These are phyloP conservation scores for Chiloscyllium punctatum DNA, from an alignment of 2,797 vertebrate genomes.

Conservation along the genomic window DNA sequence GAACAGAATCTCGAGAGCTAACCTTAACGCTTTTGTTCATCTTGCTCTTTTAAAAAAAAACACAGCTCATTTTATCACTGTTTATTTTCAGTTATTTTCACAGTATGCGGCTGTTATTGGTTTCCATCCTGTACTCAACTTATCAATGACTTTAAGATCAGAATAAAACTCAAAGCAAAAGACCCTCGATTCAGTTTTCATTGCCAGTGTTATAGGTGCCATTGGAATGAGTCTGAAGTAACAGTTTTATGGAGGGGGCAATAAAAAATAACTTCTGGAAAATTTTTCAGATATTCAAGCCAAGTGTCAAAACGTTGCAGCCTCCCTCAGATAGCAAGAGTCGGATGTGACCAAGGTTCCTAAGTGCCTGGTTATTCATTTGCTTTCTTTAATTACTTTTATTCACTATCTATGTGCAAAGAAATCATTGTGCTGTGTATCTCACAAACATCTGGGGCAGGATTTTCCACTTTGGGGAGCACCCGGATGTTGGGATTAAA, in stretches of 20 bases:
- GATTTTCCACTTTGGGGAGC: not conserved
- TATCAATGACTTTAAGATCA: constrained; percentile 44
- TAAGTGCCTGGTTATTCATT: not conserved
- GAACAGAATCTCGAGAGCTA: not conserved
- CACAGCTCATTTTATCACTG: not conserved
- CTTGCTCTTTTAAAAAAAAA: not conserved
- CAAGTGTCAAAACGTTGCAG: not conserved
- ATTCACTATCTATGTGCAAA: not conserved
- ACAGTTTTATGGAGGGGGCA: constrained; percentile 51
- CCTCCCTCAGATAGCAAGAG: not conserved
- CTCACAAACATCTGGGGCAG: not conserved
- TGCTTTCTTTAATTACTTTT: not conserved
- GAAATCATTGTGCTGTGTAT: not conserved
- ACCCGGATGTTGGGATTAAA: not conserved
- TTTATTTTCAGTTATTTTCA: not conserved
- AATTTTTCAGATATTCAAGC: constrained; percentile 39
- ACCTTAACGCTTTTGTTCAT: not conserved
- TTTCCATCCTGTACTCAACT: constrained; percentile 50
- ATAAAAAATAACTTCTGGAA: constrained; percentile 56
- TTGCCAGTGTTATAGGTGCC: constrained; percentile 52
- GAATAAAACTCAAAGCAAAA: constrained; percentile 56
- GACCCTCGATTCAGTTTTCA: constrained; percentile 52
- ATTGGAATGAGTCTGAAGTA: constrained; percentile 56
- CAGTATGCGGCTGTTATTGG: not conserved
- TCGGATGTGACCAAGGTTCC: not conserved